Percentiles rank a stretch among this genome's conserved stretches.
Conservation (phyloP, 2,888 invertebrate species). For the Archaeoteleia sp. region DNA sequence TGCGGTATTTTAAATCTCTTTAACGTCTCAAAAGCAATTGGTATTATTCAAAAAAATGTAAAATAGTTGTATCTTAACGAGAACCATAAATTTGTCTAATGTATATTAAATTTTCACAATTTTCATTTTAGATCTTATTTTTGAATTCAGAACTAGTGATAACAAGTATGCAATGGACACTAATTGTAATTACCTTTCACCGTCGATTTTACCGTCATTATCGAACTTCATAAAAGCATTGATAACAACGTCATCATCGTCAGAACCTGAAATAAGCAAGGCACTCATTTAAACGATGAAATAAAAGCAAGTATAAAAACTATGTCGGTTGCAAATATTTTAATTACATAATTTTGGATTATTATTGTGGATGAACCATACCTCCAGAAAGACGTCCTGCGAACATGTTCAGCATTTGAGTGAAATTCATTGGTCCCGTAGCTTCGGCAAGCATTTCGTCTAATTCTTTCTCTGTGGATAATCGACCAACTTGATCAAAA, state of each 20-base stretch:
- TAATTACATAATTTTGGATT: neutral
- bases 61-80: too few species aligned
- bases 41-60: too few species aligned
- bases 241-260: conserved; percentile 94
- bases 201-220: conserved; percentile 84
- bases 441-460: conserved; percentile 43
- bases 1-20: too few species aligned
- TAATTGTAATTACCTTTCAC: conserved; percentile 80
- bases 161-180: neutral
- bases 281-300: neutral
- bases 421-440: conserved; percentile 40
- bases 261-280: conserved; percentile 77
- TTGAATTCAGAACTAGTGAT: neutral
- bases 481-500: conserved; percentile 93
- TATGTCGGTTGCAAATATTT: neutral
- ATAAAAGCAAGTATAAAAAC: too few species aligned
- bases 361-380: neutral
- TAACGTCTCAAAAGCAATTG: too few species aligned
- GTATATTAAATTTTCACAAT: too few species aligned
- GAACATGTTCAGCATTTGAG: conserved; percentile 45
- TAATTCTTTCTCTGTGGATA: conserved; percentile 84
- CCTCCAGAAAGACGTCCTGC: conserved; percentile 44
- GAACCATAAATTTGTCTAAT: too few species aligned
- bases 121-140: too few species aligned
- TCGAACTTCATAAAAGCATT: conserved; percentile 95